A percentile compares a stretch with the other conserved stretches of the same genome.
These are phyloP conservation scores for Hermodice carunculata DNA, from an alignment of 2,888 invertebrate genomes.

Conservation along the genomic window DNA sequence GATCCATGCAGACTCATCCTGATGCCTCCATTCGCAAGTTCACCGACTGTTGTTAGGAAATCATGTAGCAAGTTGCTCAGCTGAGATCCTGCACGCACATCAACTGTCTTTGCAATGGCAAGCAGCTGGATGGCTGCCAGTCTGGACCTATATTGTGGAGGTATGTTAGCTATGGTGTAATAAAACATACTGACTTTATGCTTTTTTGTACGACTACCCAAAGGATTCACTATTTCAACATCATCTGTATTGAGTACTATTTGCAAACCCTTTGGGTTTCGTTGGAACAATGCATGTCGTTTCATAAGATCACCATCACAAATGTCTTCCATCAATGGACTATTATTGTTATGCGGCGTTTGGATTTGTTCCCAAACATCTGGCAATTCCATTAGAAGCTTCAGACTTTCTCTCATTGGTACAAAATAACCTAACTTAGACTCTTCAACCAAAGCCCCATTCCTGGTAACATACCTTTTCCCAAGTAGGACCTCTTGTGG, in stretches of 20 bases:
- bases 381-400: conserved; percentile 5
- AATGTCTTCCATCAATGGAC: neutral
- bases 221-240: conserved; percentile 12
- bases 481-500: too few species aligned
- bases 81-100: conserved; percentile 2
- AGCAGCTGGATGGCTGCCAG: conserved; percentile 25
- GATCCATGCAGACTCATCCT: neutral
- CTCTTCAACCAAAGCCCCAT: too few species aligned
- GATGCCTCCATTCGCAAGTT: neutral
- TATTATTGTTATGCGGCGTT: neutral
- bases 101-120: conserved; percentile 8
- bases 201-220: conserved; percentile 14
- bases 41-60: neutral
- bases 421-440: neutral
- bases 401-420: neutral
- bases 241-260: conserved; percentile 13
- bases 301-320: conserved; percentile 17
- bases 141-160: conserved; percentile 23
- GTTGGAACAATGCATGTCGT: neutral
- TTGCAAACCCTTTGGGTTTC: conserved; percentile 2
- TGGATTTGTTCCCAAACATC: neutral
- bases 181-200: conserved; percentile 30
- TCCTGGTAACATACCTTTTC: too few species aligned
- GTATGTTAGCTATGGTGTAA: conserved; percentile 24
- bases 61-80: neutral